Base-by-base conservation (phyloP, 2,888 invertebrate genomes). In the Autographa gamma region DNA sequence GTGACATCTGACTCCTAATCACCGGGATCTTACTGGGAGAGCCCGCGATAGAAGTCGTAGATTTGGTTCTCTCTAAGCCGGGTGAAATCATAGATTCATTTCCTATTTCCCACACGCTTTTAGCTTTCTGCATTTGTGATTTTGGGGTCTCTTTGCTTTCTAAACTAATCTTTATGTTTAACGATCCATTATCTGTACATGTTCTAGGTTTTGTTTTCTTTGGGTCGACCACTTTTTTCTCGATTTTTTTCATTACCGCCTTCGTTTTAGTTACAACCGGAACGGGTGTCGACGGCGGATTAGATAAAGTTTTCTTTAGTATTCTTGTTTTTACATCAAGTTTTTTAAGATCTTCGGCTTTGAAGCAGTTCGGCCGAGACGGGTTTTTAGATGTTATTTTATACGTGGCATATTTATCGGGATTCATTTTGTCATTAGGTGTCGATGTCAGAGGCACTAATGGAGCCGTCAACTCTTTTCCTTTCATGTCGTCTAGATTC, bases 11-110 rank as follows among this genome's bases (percentile, higher is more conserved):
- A 90, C 95, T 93, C 90, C 96, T 94, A 85, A 96, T 95, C 93
- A 97, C 96, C 87, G 97, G 97, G 91, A 97, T 97, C 93, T 96
- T 96, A 88, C 96, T 96, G 63, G 96, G 95, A 93, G 96, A 96
- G 83, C 96, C 94, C 92, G 96, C 91, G 93, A 96, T 95, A 95
- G 95, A 95, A 93, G 95, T 95, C 60, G 93, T 93, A 65, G 96
- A 96, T 85, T 90, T 94, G 38, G 96, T 96, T 85, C 96, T 93
- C 86, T 96, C 95, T 83, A 96, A 89, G 81, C 89, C 91, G 56
- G 93, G 87, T 79, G 90, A 85, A 80, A 93, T 88, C 74, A 93
- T 85, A 52, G 89, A 84, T 85, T 94, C 94, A 71, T 93, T 95
- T 74, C 96, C 94, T 82, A 96, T 91, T 90, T 96, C 96, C 95